These are phyloP conservation scores for Ictidomys tridecemlineatus DNA, from an alignment of 2,113 vertebrate species.

Conservation along the genomic window DNA sequence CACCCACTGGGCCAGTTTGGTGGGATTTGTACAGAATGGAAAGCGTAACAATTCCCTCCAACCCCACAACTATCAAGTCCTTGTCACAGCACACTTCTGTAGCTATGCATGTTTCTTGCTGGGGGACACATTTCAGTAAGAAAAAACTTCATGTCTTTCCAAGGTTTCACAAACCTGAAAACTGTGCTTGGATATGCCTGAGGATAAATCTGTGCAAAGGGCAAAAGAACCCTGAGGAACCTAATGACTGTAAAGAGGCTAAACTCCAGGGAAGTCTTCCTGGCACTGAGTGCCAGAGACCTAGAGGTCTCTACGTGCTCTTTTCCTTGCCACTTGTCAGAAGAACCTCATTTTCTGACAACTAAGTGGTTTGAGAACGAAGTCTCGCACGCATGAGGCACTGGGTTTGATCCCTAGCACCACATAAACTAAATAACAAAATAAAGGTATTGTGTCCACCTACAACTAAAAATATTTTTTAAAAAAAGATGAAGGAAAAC, in stretches of 20 bases:
- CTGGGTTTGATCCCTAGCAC: too few relatives aligned
- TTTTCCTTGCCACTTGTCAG: neutral
- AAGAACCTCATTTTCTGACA: neutral
- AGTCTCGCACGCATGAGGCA: too few relatives aligned
- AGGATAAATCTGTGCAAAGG: conserved; percentile 14
- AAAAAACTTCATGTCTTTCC: neutral
- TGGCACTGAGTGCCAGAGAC: neutral
- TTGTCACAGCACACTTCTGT: neutral
- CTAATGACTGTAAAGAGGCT: neutral
- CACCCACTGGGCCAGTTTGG: conserved; percentile 44
- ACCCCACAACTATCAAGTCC: neutral
- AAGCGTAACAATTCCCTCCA: neutral
- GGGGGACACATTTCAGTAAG: neutral
- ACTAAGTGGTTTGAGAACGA: neutral
- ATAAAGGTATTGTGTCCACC: too few relatives aligned
- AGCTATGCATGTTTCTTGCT: neutral
- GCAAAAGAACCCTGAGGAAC: neutral
- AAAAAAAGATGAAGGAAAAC: neutral
- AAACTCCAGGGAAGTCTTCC: neutral
- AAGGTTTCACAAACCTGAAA: conserved; percentile 38
- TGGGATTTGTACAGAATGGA: conserved; percentile 53
- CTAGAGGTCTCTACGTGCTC: neutral
- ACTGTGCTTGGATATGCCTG: neutral
- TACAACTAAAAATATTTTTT: too few relatives aligned
- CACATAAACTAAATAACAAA: too few relatives aligned